Base-by-base conservation (phyloP, 2,888 invertebrate genomes). In the Hemistola chrysoprasaria region DNA sequence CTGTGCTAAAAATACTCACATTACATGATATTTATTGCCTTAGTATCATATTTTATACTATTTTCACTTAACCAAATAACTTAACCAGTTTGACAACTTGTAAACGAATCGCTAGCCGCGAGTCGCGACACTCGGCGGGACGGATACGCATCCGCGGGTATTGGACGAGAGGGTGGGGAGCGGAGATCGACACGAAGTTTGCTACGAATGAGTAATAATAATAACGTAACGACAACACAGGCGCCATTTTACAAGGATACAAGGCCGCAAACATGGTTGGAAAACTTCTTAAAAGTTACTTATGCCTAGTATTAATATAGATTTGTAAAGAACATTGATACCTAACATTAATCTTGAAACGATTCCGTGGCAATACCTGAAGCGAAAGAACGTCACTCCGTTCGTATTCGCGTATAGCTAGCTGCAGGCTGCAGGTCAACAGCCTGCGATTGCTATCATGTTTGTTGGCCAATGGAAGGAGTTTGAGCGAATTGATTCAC, bases 211-310 rank as follows among this genome's bases (percentile, higher is more conserved):
- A 78, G 83, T 81, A 85, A 82, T 86, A 85, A 85, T 81, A 83
- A 85, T 80, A 81, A 78, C 74, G 73, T 16, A 16, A 74, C 77
- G 77, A 46, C 47, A 47, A 78, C 78, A 77, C 78, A 80, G 83
- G 85, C 86, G 86, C 87, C 86, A 86, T 85, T 86, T 86, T 85
- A 86, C 84, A 85, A 86, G 84, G 86, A 85, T 84, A 80, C 84
- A 84, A 84, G 84, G 83, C 82, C 78, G 74, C 76, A 75, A 80
- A 71, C 63, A 77, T 80, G 79, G 76, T 78, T 74, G 60, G 60
- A 54, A 72, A 39, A 66, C 64, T 67, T 66, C 63, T 72, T 63
- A 78, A 71, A 71, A 67, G 62, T 56, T 56, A 50, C 42, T 47
- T 56, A 38, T 27, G 34, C 40, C 28, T 44, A 38, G 40, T 44